Base-by-base conservation (phyloP, 1,140 invertebrate genomes). In the Drosophila tani region DNA sequence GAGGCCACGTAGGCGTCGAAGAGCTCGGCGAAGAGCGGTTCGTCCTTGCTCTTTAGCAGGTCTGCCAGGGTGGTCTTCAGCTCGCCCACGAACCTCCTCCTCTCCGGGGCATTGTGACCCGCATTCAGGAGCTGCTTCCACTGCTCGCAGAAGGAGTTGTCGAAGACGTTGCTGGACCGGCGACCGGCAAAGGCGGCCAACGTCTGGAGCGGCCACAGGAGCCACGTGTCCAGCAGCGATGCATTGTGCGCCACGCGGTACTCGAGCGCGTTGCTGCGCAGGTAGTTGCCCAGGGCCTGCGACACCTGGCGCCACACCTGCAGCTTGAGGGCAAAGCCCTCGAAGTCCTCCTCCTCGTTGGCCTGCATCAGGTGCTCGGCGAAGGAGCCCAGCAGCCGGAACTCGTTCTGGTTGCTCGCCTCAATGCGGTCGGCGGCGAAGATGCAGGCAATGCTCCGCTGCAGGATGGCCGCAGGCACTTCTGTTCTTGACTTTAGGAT, bases 271-370 rank as follows among this genome's bases (percentile, higher is more conserved):
- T 92, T 85, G 21, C 60, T 53, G 3, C 78, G 80, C 27, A 92
- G 51, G 41, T 90, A 83, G 27, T 50, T 76, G 7, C 67, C 56
- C 21, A 92, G 27, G 0, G 74, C 69, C 8, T 51, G 19, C 7
- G 88, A 79, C 0, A 92, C 58, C 3, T 88, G 77, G 1, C 79
- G 71, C 91, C 90, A 92, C 8, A 91, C 73, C 6, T 71, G 57
- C 27, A 92, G 56, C 59, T 84, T 91, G 1, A 91, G 40, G 4
- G 67, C 78, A 29, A 92, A 92, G 7, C 70, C 65, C n/a, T 86
- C 87, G 56, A 84, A 90, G 38, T 91, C 87, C 35, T 92, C 90
- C 41, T 91, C 91, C 38, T 92, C 91, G 32, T 78, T 83, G 55
- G 49, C 12, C 14, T 82, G 65, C 82, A 91, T 86, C 14, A 91